Percentiles rank a stretch among this genome's conserved stretches.
These are phyloP conservation scores for Lampropteryx suffumata DNA, from an alignment of 2,888 invertebrate genomes.

Conservation along the genomic window DNA sequence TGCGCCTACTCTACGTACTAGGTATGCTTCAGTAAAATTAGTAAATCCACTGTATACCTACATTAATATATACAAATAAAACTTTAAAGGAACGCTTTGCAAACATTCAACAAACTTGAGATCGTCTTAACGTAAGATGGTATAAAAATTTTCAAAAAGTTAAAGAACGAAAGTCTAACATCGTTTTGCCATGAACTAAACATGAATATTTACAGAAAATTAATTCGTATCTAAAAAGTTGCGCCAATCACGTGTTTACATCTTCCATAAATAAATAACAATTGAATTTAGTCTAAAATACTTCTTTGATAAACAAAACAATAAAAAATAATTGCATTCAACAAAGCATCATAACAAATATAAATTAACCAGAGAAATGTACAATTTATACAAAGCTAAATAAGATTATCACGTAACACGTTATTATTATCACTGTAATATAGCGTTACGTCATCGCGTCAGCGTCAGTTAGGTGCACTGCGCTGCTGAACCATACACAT, in stretches of 20 bases:
- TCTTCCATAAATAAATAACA: slow-evolving; percentile 81
- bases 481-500: slow-evolving; percentile 35
- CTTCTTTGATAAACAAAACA: slow-evolving; percentile 82
- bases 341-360: slow-evolving; percentile 80
- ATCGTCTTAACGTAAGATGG: slow-evolving; percentile 82
- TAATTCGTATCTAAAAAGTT: slow-evolving; percentile 55
- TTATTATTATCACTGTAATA: slow-evolving; percentile 70
- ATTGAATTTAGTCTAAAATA: slow-evolving; percentile 82
- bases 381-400: slow-evolving; percentile 79
- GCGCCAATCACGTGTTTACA: slow-evolving; percentile 75
- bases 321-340: slow-evolving; percentile 83
- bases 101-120: slow-evolving; percentile 83
- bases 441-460: slow-evolving; percentile 41
- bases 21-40: slow-evolving; percentile 66
- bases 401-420: slow-evolving; percentile 76
- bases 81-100: slow-evolving; percentile 83
- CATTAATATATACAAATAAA: slow-evolving; percentile 81
- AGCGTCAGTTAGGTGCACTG: no score
- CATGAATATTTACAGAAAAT: slow-evolving; percentile 66
- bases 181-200: slow-evolving; percentile 52
- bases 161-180: slow-evolving; percentile 74
- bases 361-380: slow-evolving; percentile 81
- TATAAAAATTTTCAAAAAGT: slow-evolving; percentile 75
- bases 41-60: slow-evolving; percentile 77
- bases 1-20: slow-evolving; percentile 55